Base-by-base conservation (phyloP, 1,140 invertebrate species). In the Anagrus nilaparvatae region DNA sequence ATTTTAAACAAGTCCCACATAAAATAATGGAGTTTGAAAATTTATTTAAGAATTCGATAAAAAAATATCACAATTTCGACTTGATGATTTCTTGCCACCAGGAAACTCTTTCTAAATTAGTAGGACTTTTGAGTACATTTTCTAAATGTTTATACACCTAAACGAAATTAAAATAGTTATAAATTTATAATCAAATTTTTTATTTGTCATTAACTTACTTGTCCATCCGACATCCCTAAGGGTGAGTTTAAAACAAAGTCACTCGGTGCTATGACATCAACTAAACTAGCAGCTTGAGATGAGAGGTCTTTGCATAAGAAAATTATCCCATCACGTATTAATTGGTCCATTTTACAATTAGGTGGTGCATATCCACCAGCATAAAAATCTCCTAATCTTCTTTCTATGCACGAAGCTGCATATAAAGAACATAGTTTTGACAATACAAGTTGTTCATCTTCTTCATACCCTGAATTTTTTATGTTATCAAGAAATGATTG, bases 171-270 rank as follows among this genome's bases (percentile, higher is more conserved):
- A n/a, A n/a, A n/a, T n/a, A n/a, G n/a, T n/a, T n/a, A n/a, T n/a
- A n/a, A n/a, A n/a, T n/a, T n/a, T 9, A 18, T 12, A 40, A n/a
- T 27, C 2, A 17, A 34, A 44, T 18, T 37, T 12, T 10, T 0
- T 4, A 19, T 37, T 44, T 23, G 40, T 2, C 10, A 16, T 30
- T n/a, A n/a, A n/a, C 41, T 58, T 61, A 91, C 84, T 64, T 87
- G 69, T 47, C 88, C 88, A 73, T 92, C 84, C 3, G 83, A 75
- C 57, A 73, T 76, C 29, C 85, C 87, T n/a, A 92, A 67, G 19
- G 82, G 76, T n/a, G 87, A 92, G 59, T 87, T 83, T 7, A 92
- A 53, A 25, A 88, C 73, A 59, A 84, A 93, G 68, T 95, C 91
- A 3, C 90, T 81, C 3, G 89, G 87, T 20, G 88, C 84, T 20